Percentiles rank a stretch among this genome's conserved stretches.
Evolutionary conservation across 2,113 vertebrate species (phyloP).

Genomic region (Pogonocichla stellata): DNA sequence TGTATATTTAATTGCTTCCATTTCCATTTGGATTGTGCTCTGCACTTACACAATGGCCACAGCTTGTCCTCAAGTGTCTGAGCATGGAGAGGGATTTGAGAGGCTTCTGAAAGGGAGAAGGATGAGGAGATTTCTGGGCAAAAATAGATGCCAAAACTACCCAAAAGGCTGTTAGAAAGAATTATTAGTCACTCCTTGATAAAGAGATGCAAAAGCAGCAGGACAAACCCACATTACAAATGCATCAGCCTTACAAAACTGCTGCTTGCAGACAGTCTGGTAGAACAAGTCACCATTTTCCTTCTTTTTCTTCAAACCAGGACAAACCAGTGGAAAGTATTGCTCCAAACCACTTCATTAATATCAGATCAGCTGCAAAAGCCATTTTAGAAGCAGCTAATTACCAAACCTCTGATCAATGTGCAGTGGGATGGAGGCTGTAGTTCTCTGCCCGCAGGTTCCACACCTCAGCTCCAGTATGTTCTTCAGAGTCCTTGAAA

Average conservation of each 20-base stretch:
- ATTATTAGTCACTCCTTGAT: background rate
- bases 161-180: background rate
- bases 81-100: background rate
- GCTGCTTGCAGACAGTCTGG: background rate
- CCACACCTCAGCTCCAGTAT: background rate
- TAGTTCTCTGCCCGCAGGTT: background rate
- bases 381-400: background rate
- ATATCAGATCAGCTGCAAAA: background rate
- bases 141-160: background rate
- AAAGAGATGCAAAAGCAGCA: background rate
- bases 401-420: background rate
- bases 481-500: conserved; percentile 11
- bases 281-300: background rate
- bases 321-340: background rate
- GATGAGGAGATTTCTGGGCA: background rate
- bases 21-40: background rate
- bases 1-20: background rate
- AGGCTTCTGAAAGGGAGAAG: background rate
- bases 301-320: background rate
- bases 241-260: background rate
- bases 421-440: background rate
- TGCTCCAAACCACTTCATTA: background rate
- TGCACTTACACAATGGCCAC: background rate
- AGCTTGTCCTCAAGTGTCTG: background rate
- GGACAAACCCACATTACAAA: background rate